These are phyloP conservation scores for Todus mexicanus DNA, from an alignment of 2,797 vertebrate species.

Conservation along the genomic window DNA sequence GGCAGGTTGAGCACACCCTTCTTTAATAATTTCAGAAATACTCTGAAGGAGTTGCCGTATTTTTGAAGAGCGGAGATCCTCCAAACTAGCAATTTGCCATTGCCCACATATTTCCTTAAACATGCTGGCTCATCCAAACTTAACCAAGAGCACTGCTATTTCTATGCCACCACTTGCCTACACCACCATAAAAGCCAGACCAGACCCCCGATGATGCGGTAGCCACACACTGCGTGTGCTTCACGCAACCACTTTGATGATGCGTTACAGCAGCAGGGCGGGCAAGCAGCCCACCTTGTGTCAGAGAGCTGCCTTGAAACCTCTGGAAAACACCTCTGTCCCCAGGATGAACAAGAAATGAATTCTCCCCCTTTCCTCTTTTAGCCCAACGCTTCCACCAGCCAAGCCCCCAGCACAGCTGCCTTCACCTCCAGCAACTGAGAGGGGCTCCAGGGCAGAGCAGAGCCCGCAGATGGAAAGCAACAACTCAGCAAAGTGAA, in stretches of 20 bases:
- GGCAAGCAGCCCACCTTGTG: background rate
- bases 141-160: background rate
- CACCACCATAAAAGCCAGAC: background rate
- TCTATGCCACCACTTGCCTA: background rate
- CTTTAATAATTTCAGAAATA: background rate
- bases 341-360: background rate
- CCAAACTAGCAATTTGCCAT: background rate
- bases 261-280: background rate
- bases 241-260: background rate
- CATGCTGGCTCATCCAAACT: background rate
- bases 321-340: background rate
- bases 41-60: background rate
- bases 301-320: background rate
- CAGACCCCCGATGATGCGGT: accelerated
- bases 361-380: background rate
- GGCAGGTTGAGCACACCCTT: background rate
- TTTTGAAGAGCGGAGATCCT: background rate
- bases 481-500: background rate
- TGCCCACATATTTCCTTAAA: background rate
- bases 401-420: background rate
- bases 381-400: background rate
- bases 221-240: background rate
- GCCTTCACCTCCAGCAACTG: background rate
- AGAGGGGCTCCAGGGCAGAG: background rate
- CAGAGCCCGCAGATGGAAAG: background rate